Conservation (phyloP, 2,797 vertebrate genomes). For the Dallia pectoralis region DNA sequence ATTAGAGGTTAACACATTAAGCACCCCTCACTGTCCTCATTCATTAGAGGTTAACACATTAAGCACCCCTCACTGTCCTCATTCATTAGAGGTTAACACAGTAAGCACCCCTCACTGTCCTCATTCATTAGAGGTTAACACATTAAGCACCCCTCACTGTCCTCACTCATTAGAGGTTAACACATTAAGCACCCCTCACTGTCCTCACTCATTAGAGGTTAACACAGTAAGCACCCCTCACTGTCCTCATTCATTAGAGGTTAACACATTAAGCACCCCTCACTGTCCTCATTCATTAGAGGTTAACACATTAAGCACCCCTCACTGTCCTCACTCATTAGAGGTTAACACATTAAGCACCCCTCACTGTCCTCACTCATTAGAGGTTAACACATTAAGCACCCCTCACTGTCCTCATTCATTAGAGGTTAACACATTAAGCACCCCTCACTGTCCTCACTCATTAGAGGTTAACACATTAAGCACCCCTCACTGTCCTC, state of each 20-base stretch:
- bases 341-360: constrained; percentile 89
- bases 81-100: constrained; percentile 89
- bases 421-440: constrained; percentile 93
- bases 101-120: constrained; percentile 48
- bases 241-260: constrained; percentile 67
- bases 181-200: constrained; percentile 68
- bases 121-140: too few species aligned
- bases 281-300: too few species aligned
- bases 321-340: background rate
- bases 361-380: too few species aligned
- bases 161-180: constrained; percentile 82
- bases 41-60: too few species aligned
- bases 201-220: too few species aligned
- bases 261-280: constrained; percentile 81
- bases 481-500: too few species aligned
- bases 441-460: background rate
- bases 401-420: background rate
- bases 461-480: too few species aligned
- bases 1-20: constrained; percentile 93
- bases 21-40: background rate
- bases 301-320: too few species aligned
- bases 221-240: too few species aligned
- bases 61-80: too few species aligned
- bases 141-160: too few species aligned
- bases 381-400: too few species aligned